Evolutionary conservation across 2,888 invertebrate species (phyloP).

Genomic region (Scaptomyza parva): DNA sequence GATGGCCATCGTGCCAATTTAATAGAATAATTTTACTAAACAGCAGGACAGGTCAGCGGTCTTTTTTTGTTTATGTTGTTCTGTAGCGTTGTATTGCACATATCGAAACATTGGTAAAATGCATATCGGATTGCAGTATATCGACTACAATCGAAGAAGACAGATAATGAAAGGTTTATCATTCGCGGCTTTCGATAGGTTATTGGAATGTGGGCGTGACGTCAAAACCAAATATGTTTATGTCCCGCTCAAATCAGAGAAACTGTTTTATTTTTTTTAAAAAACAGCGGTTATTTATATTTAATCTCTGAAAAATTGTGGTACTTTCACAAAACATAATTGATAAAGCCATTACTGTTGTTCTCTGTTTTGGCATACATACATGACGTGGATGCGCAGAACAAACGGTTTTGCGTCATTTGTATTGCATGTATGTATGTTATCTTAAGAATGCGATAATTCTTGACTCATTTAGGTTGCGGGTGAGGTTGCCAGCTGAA

Average conservation of each 20-base stretch:
- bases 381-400: conserved; percentile 50
- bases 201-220: conserved; percentile 1
- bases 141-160: neutral
- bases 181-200: conserved; percentile 19
- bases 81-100: neutral
- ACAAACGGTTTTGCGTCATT: neutral
- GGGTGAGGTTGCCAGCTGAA: conserved; percentile 57
- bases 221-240: neutral
- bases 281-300: neutral
- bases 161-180: conserved; percentile 23
- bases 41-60: neutral
- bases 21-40: neutral
- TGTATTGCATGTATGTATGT: conserved; percentile 15
- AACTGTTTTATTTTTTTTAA: neutral
- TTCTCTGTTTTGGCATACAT: neutral
- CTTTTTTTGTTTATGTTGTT: conserved; percentile 30
- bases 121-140: neutral
- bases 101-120: conserved; percentile 3
- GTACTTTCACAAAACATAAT: neutral
- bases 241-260: neutral
- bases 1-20: conserved; percentile 44
- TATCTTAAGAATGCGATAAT: conserved; percentile 44
- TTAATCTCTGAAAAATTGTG: neutral
- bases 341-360: neutral
- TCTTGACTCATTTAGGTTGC: conserved; percentile 43